These are phyloP conservation scores for Geopemphigus sp. DNA, from an alignment of 1,140 invertebrate species.

Conservation along the genomic window DNA sequence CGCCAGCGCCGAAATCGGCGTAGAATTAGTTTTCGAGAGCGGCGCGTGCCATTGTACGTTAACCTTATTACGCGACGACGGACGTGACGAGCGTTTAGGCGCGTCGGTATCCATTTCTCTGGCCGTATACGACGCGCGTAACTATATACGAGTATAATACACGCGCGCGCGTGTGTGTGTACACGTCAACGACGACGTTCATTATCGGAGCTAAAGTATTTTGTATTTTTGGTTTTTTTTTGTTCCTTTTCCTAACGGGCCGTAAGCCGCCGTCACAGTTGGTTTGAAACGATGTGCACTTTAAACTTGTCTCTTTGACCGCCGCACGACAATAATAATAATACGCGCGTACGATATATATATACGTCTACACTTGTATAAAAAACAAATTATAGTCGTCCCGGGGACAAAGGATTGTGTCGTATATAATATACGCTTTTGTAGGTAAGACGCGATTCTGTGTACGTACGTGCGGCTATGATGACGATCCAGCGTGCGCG, in stretches of 20 bases:
- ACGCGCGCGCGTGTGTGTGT: neutral
- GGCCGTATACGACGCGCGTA: too few species aligned
- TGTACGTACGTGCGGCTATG: neutral
- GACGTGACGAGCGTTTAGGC: conserved; percentile 38
- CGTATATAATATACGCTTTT: neutral
- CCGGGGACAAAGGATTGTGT: neutral
- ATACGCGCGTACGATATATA: neutral
- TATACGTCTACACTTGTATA: too few species aligned
- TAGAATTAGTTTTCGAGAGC: conserved; percentile 2
- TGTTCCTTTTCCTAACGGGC: too few species aligned
- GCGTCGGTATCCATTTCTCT: neutral
- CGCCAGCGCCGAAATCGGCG: too few species aligned
- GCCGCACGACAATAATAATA: neutral
- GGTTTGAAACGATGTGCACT: conserved; percentile 28
- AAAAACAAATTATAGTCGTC: conserved; percentile 13
- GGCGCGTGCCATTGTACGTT: conserved; percentile 30
- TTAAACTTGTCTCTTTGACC: conserved; percentile 41
- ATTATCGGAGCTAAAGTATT: neutral
- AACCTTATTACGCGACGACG: conserved; percentile 37
- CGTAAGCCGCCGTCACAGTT: conserved; percentile 33
- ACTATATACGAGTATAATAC: too few species aligned
- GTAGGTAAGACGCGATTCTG: neutral
- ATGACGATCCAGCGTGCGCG: neutral
- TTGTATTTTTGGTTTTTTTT: neutral
- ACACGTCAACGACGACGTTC: neutral